These are phyloP conservation scores for Lateolabrax maculatus DNA, from an alignment of 2,797 vertebrate species.

Conservation along the genomic window DNA sequence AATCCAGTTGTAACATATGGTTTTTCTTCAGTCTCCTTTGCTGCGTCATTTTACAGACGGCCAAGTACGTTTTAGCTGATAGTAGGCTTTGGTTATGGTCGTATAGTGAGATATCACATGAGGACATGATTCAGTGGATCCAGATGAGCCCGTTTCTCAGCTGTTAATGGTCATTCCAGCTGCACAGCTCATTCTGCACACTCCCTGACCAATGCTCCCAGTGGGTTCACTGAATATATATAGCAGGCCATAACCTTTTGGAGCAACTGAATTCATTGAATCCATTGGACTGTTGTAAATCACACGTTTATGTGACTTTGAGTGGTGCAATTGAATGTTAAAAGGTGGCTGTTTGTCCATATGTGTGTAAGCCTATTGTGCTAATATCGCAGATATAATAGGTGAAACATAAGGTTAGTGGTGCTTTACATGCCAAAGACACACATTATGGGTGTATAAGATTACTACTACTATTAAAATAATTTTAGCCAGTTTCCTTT, in stretches of 20 bases:
- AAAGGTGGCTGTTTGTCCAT: background rate
- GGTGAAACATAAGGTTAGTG: background rate
- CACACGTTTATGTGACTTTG: background rate
- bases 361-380: background rate
- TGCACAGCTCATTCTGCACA: slow-evolving; percentile 26
- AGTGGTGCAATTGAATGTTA: slow-evolving; percentile 6
- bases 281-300: slow-evolving; percentile 6
- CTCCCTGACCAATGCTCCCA: slow-evolving; percentile 27
- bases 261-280: background rate
- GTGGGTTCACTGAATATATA: slow-evolving; percentile 16
- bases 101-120: slow-evolving; percentile 42
- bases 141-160: slow-evolving; percentile 64
- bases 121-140: slow-evolving; percentile 45
- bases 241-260: background rate
- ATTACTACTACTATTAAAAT: background rate
- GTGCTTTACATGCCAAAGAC: background rate
- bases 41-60: slow-evolving; percentile 54
- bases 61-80: slow-evolving; percentile 51
- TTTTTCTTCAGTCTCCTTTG: slow-evolving; percentile 49
- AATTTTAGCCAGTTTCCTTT: background rate
- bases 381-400: background rate
- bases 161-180: slow-evolving; percentile 52
- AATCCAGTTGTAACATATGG: slow-evolving; percentile 63
- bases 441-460: background rate
- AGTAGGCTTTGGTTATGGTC: slow-evolving; percentile 63